Evolutionary conservation across 37 sponge, comb jelly and placozoan genomes (phyloP).

Genomic region (Geodia barretti): DNA sequence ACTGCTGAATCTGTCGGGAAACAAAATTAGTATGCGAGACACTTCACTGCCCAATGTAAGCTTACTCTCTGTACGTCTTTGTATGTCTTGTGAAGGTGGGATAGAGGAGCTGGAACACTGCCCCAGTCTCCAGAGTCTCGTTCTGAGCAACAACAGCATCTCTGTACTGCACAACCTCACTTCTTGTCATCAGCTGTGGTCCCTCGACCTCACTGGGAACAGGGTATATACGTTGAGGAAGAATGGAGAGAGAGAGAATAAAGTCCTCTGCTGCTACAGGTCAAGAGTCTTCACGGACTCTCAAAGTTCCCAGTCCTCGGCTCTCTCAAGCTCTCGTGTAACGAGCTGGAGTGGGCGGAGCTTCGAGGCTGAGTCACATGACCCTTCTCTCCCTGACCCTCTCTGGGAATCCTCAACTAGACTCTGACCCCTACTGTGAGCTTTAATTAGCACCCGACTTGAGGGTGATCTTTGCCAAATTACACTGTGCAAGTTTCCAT

Average conservation of each 20-base stretch:
- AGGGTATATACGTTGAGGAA: slow-evolving; percentile 9
- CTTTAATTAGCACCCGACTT: background rate
- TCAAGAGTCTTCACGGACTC: slow-evolving; percentile 41
- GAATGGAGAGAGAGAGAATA: background rate
- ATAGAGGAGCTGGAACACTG: slow-evolving; percentile 41
- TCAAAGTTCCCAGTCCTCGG: slow-evolving; percentile 67
- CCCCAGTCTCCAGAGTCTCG: slow-evolving; percentile 21
- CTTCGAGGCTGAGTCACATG: slow-evolving; percentile 49
- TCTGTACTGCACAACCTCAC: slow-evolving; percentile 33
- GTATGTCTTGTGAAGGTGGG: slow-evolving; percentile 19
- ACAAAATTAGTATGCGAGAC: slow-evolving; percentile 19
- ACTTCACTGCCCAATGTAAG: no score
- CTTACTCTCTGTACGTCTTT: background rate
- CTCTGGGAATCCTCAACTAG: slow-evolving; percentile 49
- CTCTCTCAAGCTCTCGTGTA: slow-evolving; percentile 35
- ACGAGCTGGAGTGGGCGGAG: slow-evolving; percentile 67
- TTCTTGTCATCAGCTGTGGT: slow-evolving; percentile 59
- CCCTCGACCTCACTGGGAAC: slow-evolving; percentile 42
- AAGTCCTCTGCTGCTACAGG: slow-evolving; percentile 9
- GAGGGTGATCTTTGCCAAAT: no score
- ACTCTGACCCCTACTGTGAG: slow-evolving; percentile 73
- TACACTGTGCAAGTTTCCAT: no score
- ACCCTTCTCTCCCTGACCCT: slow-evolving; percentile 43
- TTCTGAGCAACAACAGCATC: slow-evolving; percentile 32
- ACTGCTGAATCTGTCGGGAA: slow-evolving; percentile 36